Base-by-base conservation (phyloP, 2,888 invertebrate genomes). In the Pardosa pseudoannulata region DNA sequence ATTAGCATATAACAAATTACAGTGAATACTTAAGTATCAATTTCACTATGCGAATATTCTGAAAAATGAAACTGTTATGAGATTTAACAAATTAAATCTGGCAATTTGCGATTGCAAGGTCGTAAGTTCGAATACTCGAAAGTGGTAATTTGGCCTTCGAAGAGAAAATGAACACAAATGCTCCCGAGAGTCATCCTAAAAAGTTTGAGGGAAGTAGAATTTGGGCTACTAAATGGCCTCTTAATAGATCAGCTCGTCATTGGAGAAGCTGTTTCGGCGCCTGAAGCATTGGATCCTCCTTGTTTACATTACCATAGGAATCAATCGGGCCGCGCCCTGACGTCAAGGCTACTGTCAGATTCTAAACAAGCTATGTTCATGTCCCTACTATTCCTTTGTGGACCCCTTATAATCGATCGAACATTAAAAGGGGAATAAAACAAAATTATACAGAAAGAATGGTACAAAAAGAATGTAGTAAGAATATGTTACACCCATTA, bases 291-390 rank as follows among this genome's bases (percentile, higher is more conserved):
- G 64, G 39, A 62, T 56, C 36, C 74, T 65, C 65, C 64, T 75
- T 75, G 75, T 75, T 75, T 65, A 36, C 64, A 64, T 75, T 75
- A 75, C 65, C 64, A 75, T 64, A 65, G 36, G 64, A 75, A 64
- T 75, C 75, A 39, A n/a, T 7, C 23, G 19, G 32, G 41, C 75
- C 75, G 75, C 75, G 75, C 75, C 75, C 75, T 39, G 19, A 46
- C 19, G 41, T 41, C 64, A 75, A 75, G 75, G 75, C 75, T 65
- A 46, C 41, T 46, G 41, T 9, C 9, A 46, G 16, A 1, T 13
- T 46, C 16, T 11, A 16, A 46, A 46, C 41, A 11, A 16, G 41
- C 2, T 16, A 2, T 5, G 41, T 2, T 46, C 16, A 46, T 46
- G 41, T 46, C 16, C 6, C 41, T 2, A 1, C 9, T 46, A n/a